phyloP scores from a whole-genome alignment of 2,113 vertebrate genomes.

The Sapajus apella region DNA sequence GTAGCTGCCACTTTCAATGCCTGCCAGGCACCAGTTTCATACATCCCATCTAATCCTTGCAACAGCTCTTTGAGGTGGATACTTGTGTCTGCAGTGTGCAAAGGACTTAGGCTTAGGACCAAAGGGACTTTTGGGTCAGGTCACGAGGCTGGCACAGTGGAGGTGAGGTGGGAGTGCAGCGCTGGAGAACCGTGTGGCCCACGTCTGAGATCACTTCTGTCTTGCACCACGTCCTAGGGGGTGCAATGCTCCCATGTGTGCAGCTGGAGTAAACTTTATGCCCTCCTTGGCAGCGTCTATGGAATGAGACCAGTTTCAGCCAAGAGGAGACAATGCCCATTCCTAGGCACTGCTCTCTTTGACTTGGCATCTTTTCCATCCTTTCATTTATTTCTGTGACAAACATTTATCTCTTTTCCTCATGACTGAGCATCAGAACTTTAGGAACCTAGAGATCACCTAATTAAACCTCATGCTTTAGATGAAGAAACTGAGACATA shows the following conservation, averaged over 20 bases:
- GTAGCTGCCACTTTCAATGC: too few relatives aligned
- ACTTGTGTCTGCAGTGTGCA: not conserved
- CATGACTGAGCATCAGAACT: not conserved
- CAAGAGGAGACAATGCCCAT: not conserved
- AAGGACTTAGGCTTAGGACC: not conserved
- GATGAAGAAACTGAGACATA: not conserved
- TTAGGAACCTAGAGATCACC: not conserved
- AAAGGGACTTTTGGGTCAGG: not conserved
- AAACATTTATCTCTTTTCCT: not conserved
- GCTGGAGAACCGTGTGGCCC: fast-evolving
- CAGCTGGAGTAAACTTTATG: too few relatives aligned
- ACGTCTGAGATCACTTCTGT: not conserved
- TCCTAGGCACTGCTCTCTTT: not conserved
- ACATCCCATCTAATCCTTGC: not conserved
- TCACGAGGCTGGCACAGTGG: not conserved
- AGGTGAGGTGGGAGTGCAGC: not conserved
- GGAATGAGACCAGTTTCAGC: not conserved
- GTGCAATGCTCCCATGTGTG: fast-evolving
- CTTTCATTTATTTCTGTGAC: not conserved
- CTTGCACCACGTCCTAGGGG: fast-evolving
- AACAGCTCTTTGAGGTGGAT: not conserved
- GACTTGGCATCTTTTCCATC: not conserved
- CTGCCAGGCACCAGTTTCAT: not conserved
- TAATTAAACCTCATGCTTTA: not conserved
- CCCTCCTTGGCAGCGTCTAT: not conserved